Percentiles rank a stretch among this genome's conserved stretches.
Conservation (phyloP, 2,113 vertebrate species). For the Mormyrus iriodes region DNA sequence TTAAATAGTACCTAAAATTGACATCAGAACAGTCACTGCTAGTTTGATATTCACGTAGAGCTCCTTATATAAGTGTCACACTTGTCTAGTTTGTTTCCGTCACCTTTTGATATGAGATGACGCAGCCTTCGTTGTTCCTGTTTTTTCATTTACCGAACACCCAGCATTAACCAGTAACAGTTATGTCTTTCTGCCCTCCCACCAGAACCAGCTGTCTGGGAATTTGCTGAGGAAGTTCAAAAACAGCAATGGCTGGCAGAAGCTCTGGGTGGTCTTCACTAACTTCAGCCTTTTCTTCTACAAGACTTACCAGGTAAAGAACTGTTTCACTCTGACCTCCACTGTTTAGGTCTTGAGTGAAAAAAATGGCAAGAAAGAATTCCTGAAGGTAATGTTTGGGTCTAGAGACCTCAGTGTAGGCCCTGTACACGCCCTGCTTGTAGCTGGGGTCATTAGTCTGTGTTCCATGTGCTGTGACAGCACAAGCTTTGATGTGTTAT, state of each 20-base stretch:
- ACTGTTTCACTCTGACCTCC: not conserved
- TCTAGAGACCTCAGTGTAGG: not conserved
- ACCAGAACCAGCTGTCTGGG: constrained; percentile 92
- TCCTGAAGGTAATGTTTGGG: not conserved
- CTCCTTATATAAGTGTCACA: not conserved
- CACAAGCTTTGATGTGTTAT: not conserved
- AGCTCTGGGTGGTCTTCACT: constrained; percentile 98
- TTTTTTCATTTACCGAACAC: not conserved
- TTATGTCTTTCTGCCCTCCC: constrained; percentile 26
- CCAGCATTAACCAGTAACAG: not conserved
- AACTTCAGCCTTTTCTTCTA: constrained; percentile 99
- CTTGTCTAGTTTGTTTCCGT: not conserved
- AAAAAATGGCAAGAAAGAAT: not conserved
- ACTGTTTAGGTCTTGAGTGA: not conserved
- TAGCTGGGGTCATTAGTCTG: not conserved
- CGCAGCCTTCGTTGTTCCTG: not conserved
- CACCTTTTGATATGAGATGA: not conserved
- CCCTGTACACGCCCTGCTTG: not conserved
- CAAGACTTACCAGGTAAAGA: constrained; percentile 89
- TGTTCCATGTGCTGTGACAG: not conserved
- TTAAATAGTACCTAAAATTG: not conserved
- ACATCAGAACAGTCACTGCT: not conserved
- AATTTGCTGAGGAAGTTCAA: constrained; percentile 96
- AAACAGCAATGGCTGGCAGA: constrained; percentile 99
- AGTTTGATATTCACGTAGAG: not conserved